A percentile compares a stretch with the other conserved stretches of the same genome.
Conservation (phyloP, 2,888 invertebrate species). For the Apamea anceps region DNA sequence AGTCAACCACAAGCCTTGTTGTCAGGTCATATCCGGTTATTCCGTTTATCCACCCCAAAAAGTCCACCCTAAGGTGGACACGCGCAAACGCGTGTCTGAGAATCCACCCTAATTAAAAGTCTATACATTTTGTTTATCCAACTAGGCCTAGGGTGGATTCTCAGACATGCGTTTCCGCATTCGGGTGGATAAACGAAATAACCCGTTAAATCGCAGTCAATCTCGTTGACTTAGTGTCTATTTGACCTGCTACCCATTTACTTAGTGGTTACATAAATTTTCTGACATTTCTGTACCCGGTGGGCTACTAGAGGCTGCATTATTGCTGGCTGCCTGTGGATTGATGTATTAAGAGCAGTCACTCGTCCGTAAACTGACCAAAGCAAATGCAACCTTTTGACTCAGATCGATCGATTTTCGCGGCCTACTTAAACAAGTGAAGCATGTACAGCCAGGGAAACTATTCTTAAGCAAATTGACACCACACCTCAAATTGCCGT, state of each 20-base stretch:
- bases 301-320: too few relatives aligned
- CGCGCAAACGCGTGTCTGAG: neutral
- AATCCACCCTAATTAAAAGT: neutral
- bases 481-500: neutral
- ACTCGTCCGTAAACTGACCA: too few relatives aligned
- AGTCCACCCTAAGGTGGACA: neutral
- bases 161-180: neutral
- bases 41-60: neutral
- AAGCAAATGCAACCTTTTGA: neutral
- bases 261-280: too few relatives aligned
- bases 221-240: neutral
- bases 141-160: neutral
- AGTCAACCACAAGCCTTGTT: neutral
- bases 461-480: neutral
- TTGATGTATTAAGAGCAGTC: neutral
- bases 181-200: neutral
- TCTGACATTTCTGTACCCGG: neutral
- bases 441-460: neutral
- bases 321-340: too few relatives aligned
- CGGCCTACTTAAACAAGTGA: neutral
- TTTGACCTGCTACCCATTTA: neutral
- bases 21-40: neutral
- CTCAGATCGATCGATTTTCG: neutral
- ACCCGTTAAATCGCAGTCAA: neutral
- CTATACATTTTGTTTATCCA: neutral